Conservation (phyloP, 2,113 vertebrate genomes). For the Columba janthina region DNA sequence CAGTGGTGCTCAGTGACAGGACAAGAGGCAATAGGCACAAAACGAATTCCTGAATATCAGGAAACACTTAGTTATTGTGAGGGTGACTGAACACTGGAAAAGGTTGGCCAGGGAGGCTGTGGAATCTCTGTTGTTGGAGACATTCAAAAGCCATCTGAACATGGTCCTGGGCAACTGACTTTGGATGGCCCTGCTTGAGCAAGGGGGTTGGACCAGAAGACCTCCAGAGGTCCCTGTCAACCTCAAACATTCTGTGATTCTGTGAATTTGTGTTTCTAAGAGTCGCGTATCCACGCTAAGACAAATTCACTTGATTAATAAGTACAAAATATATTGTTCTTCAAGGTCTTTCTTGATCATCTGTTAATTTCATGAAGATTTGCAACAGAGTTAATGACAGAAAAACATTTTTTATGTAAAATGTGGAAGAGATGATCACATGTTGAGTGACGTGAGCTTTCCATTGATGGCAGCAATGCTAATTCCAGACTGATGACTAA, state of each 20-base stretch:
- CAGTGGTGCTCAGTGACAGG: background rate
- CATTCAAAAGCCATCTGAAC: background rate
- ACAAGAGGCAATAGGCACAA: background rate
- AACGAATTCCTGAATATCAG: background rate
- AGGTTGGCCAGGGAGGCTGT: background rate
- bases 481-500: background rate
- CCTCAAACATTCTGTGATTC: background rate
- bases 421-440: background rate
- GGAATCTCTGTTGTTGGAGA: background rate
- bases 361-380: background rate
- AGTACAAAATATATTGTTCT: background rate
- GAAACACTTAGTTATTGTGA: background rate
- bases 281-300: background rate
- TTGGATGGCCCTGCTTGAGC: background rate
- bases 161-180: background rate
- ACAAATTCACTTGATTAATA: background rate
- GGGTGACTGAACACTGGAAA: background rate
- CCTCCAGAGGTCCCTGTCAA: background rate
- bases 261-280: background rate
- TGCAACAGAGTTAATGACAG: background rate
- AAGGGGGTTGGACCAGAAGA: background rate
- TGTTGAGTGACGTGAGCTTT: background rate
- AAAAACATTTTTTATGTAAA: background rate
- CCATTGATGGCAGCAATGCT: background rate
- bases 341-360: background rate